A percentile compares a stretch with the other conserved stretches of the same genome.
Evolutionary conservation across 2,797 vertebrate genomes (phyloP).

Genomic region (Corythornis leucogaster): DNA sequence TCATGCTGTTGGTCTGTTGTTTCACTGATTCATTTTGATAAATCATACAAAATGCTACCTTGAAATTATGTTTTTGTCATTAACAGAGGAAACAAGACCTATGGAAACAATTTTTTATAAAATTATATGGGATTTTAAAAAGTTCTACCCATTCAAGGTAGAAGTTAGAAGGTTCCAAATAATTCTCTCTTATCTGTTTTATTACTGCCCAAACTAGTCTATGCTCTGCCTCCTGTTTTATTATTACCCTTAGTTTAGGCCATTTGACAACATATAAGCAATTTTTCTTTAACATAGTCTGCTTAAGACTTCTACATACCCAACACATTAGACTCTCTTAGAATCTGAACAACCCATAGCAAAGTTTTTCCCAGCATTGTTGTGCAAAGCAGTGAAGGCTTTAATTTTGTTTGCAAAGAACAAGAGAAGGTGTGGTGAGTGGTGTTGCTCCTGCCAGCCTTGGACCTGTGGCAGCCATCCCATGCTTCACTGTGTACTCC

Average conservation of each 20-base stretch:
- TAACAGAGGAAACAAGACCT: conserved; percentile 1
- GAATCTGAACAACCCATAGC: neutral
- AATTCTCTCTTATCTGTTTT: neutral
- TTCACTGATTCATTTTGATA: conserved; percentile 31
- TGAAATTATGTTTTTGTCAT: conserved; percentile 23
- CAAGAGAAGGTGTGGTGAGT: neutral
- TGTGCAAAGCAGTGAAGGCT: neutral
- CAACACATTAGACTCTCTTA: neutral
- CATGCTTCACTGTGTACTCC: neutral
- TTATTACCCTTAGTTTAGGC: neutral
- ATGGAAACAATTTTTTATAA: neutral
- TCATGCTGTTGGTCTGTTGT: conserved; percentile 33
- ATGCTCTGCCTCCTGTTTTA: neutral
- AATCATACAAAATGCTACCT: conserved; percentile 14
- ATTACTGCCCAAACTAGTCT: neutral
- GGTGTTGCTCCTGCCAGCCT: neutral
- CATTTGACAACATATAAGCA: neutral
- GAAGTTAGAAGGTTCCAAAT: neutral
- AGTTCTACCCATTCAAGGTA: neutral
- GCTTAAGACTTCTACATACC: neutral
- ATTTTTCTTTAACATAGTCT: neutral
- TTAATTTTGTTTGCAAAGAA: neutral
- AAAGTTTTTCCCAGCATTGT: neutral
- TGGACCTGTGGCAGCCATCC: neutral
- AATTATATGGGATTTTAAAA: neutral